A percentile compares a stretch with the other conserved stretches of the same genome.
Conservation (phyloP, 64 coral and sea anemone genomes). For the Actinia equina region DNA sequence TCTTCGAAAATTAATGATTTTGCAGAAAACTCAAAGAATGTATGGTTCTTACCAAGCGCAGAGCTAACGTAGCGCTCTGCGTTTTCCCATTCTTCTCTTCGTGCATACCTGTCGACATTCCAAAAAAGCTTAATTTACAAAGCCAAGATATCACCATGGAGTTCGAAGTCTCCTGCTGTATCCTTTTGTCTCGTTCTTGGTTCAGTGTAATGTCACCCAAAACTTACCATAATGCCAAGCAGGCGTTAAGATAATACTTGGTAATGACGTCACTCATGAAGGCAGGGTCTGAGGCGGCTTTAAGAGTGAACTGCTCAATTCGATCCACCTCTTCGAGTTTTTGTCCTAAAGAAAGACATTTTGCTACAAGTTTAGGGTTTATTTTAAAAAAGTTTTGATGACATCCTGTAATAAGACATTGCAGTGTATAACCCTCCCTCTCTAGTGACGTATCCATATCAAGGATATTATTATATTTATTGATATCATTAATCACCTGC, state of each 20-base stretch:
- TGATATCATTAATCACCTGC: slow-evolving; percentile 37
- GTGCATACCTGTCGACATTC: slow-evolving; percentile 57
- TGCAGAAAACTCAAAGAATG: neutral
- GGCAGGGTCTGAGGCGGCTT: slow-evolving; percentile 67
- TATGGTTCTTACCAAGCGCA: slow-evolving; percentile 46
- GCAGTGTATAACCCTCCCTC: too few species aligned
- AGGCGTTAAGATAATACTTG: slow-evolving; percentile 83
- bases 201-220: neutral
- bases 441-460: neutral
- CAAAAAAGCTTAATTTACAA: neutral
- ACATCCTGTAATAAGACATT: too few species aligned
- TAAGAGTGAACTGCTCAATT: slow-evolving; percentile 65
- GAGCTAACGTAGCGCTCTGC: slow-evolving; percentile 23
- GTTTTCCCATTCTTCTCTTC: slow-evolving; percentile 73
- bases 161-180: neutral
- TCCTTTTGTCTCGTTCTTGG: too few species aligned
- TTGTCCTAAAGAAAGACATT: slow-evolving; percentile 39
- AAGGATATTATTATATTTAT: neutral
- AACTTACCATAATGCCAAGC: slow-evolving; percentile 80
- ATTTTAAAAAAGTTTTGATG: too few species aligned
- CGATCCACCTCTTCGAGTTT: slow-evolving; percentile 52
- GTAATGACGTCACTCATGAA: slow-evolving; percentile 61
- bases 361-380: neutral
- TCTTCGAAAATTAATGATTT: too few species aligned
- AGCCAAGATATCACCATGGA: neutral